These are phyloP conservation scores for Otus scops DNA, from an alignment of 2,797 vertebrate species.

Conservation along the genomic window DNA sequence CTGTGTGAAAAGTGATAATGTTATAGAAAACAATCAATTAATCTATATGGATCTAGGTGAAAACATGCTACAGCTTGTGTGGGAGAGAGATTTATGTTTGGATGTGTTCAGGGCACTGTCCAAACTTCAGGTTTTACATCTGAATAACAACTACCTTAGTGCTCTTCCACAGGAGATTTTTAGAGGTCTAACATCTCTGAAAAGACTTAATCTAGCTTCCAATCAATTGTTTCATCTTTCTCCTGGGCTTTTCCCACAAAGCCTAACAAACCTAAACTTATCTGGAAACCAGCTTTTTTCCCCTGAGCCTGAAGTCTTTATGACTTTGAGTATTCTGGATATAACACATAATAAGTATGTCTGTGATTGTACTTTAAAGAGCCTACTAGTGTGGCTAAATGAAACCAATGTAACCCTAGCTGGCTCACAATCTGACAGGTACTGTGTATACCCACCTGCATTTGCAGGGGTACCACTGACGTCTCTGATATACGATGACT, in stretches of 20 bases:
- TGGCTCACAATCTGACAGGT: slow-evolving; percentile 62
- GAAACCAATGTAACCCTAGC: slow-evolving; percentile 73
- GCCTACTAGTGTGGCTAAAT: slow-evolving; percentile 81
- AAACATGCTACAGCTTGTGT: slow-evolving; percentile 79
- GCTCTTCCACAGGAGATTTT: slow-evolving; percentile 81
- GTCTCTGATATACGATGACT: slow-evolving; percentile 44
- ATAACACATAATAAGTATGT: slow-evolving; percentile 79
- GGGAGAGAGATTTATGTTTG: slow-evolving; percentile 72
- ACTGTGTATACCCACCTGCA: slow-evolving; percentile 78
- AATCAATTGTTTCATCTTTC: slow-evolving; percentile 81
- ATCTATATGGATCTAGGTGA: slow-evolving; percentile 72
- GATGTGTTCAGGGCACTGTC: slow-evolving; percentile 73
- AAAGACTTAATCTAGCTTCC: slow-evolving; percentile 77
- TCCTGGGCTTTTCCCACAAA: slow-evolving; percentile 74
- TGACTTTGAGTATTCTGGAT: slow-evolving; percentile 72
- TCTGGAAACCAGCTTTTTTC: slow-evolving; percentile 81
- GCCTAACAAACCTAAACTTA: slow-evolving; percentile 77
- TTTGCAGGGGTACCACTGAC: slow-evolving; percentile 67
- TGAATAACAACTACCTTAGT: slow-evolving; percentile 80
- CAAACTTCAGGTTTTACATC: slow-evolving; percentile 66
- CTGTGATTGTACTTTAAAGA: slow-evolving; percentile 75
- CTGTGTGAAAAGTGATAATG: slow-evolving; percentile 43
- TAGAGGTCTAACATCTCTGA: slow-evolving; percentile 75
- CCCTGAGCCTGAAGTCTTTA: slow-evolving; percentile 78
- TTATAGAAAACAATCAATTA: slow-evolving; percentile 61